Base-by-base conservation (phyloP, 1,140 invertebrate genomes). In the Ruditapes philippinarum region DNA sequence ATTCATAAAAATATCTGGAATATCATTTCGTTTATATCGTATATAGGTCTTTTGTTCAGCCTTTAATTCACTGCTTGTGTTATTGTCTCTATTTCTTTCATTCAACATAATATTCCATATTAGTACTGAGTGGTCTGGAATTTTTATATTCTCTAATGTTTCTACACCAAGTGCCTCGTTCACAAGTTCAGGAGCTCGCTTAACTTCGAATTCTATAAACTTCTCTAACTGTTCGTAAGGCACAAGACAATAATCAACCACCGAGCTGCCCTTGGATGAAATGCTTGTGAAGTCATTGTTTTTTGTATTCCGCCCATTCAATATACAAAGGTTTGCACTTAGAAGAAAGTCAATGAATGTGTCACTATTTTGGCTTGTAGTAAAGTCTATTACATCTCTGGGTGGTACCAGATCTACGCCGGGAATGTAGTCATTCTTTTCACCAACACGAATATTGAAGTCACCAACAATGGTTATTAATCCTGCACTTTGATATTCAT, bases 201-300 rank as follows among this genome's bases (percentile, higher is more conserved):
- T 7, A 12, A 73, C 68, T 73, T 36, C 3, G 36, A 73, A 73
- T 4, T 73, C 25, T 38, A 14, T 73, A 73, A 31, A 33, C 5
- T 5, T 36, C 11, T 73, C 11, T 9, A 73, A 31, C 25, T 73
- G 9, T 12, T 33, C 68, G n/a, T 73, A 25, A n/a, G 11, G 9
- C 7, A 73, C 68, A 36, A 31, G 14, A 33, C 68, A 73, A 42
- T 73, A 73, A n/a, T 73, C 68, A 33, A 73, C 68, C 7, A 73
- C 68, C 14, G 68, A 73, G 11, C 33, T 11, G 9, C 68, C 68
- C 7, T 33, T 36, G 9, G 14, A 31, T 42, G 33, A 42, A 73
- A 73, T 73, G 36, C 68, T 9, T 36, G 68, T 73, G n/a, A 73
- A 73, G 9, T 73, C 25, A 73, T 73, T 42, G 11, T 65, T 65